These are phyloP conservation scores for Euzetes globulus DNA, from an alignment of 2,888 invertebrate species.

Conservation along the genomic window DNA sequence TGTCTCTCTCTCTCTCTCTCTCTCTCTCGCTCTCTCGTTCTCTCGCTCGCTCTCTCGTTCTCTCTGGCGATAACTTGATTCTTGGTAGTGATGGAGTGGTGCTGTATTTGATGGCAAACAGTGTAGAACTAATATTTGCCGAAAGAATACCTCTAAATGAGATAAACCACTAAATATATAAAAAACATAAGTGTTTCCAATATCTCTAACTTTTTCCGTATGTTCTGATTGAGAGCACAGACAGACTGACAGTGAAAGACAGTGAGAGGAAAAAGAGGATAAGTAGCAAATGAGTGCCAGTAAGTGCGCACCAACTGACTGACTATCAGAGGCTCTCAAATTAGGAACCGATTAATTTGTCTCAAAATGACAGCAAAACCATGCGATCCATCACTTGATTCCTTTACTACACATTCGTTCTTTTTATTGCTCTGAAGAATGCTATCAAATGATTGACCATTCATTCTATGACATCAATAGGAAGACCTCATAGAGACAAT, in stretches of 20 bases:
- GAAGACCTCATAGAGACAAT: background rate
- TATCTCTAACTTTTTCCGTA: background rate
- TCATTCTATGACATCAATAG: background rate
- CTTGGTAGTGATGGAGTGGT: background rate
- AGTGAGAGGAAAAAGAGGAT: background rate
- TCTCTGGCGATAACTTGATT: no score
- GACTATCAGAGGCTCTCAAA: background rate
- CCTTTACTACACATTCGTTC: background rate
- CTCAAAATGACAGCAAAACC: slow-evolving; percentile 17
- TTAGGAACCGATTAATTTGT: slow-evolving; percentile 26
- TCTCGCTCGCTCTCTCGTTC: background rate
- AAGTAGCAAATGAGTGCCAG: background rate
- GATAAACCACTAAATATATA: background rate
- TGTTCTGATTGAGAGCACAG: slow-evolving; percentile 1
- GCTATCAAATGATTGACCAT: background rate
- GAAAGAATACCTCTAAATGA: slow-evolving; percentile 3
- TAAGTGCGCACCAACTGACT: background rate
- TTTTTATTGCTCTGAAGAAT: slow-evolving; percentile 2
- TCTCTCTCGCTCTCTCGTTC: no score
- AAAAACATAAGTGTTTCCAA: background rate
- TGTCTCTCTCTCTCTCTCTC: no score
- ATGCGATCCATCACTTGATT: slow-evolving; percentile 26
- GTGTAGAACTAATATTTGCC: slow-evolving; percentile 10
- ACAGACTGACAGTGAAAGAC: background rate
- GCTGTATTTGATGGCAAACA: background rate